These are phyloP conservation scores for Hylaeus volcanicus DNA, from an alignment of 1,140 invertebrate genomes.

Conservation along the genomic window DNA sequence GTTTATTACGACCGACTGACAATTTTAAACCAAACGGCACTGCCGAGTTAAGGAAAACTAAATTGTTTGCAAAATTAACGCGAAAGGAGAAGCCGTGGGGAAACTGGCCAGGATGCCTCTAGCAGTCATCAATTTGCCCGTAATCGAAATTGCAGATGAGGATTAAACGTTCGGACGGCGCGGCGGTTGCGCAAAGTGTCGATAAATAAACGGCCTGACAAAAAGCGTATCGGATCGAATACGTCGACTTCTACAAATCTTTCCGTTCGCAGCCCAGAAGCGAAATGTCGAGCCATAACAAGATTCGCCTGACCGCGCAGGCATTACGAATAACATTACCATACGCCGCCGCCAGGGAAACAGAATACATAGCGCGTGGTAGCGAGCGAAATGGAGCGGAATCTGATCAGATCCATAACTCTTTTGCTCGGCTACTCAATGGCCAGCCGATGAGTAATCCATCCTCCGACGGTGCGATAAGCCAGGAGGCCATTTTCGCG, in stretches of 20 bases:
- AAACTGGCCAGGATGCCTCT: not conserved
- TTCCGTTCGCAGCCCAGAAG: not conserved
- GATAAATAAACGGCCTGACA: slow-evolving; percentile 26
- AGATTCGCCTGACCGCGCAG: slow-evolving; percentile 17
- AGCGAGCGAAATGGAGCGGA: slow-evolving; percentile 27
- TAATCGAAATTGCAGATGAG: slow-evolving; percentile 35
- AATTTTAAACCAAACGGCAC: too few species aligned
- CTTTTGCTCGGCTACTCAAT: slow-evolving; percentile 26
- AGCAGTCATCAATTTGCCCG: not conserved
- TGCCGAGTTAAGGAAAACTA: too few species aligned
- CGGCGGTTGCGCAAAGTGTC: not conserved
- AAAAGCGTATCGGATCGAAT: slow-evolving; percentile 13
- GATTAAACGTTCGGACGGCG: slow-evolving; percentile 3
- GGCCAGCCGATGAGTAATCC: slow-evolving; percentile 11
- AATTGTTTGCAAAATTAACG: too few species aligned
- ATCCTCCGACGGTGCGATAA: slow-evolving; percentile 2
- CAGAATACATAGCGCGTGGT: not conserved
- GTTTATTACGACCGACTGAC: too few species aligned
- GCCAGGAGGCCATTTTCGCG: slow-evolving; percentile 5
- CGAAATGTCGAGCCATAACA: slow-evolving; percentile 20
- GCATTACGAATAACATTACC: slow-evolving; percentile 42
- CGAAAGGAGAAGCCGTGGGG: not conserved
- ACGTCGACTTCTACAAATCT: slow-evolving; percentile 32
- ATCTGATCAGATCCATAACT: slow-evolving; percentile 45
- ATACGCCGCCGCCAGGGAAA: not conserved